Conservation (phyloP, 2,113 vertebrate genomes). For the Cebidichthys violaceus region DNA sequence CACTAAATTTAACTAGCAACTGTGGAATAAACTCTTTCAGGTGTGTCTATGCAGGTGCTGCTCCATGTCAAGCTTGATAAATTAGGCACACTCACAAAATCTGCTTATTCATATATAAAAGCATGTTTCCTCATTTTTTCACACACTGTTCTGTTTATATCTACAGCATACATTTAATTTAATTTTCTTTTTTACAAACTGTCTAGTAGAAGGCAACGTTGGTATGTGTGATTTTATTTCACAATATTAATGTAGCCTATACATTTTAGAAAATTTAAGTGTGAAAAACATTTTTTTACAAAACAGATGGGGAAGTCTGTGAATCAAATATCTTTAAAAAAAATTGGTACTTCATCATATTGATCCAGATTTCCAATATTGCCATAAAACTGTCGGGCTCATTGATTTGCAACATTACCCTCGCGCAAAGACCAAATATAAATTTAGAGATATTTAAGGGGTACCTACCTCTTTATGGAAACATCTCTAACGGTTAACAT, state of each 20-base stretch:
- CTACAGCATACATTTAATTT: constrained; percentile 3
- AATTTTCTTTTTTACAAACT: not conserved
- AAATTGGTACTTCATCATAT: not conserved
- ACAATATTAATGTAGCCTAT: not conserved
- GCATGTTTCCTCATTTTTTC: not conserved
- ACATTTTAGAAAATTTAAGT: not conserved
- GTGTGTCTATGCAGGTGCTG: constrained; percentile 20
- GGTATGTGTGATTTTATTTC: not conserved
- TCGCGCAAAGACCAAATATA: not conserved
- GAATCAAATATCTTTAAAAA: no score
- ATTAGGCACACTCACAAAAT: constrained; percentile 20
- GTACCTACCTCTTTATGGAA: not conserved
- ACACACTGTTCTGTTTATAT: constrained; percentile 21
- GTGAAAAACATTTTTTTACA: not conserved
- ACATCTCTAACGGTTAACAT: not conserved
- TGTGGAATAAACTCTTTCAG: constrained; percentile 10
- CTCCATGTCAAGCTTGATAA: constrained; percentile 11
- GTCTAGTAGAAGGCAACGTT: not conserved
- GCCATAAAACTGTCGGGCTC: not conserved
- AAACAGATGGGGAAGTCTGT: not conserved
- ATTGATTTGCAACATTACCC: constrained; percentile 8
- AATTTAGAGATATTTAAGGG: not conserved
- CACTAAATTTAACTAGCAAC: not conserved
- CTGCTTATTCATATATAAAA: constrained; percentile 28
- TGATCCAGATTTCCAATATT: not conserved